Evolutionary conservation across 35 echinoderm and acorn worm species (phyloP), one percentile per base, ranked within the genome.

Genomic region (Chiridota heheva): DNA sequence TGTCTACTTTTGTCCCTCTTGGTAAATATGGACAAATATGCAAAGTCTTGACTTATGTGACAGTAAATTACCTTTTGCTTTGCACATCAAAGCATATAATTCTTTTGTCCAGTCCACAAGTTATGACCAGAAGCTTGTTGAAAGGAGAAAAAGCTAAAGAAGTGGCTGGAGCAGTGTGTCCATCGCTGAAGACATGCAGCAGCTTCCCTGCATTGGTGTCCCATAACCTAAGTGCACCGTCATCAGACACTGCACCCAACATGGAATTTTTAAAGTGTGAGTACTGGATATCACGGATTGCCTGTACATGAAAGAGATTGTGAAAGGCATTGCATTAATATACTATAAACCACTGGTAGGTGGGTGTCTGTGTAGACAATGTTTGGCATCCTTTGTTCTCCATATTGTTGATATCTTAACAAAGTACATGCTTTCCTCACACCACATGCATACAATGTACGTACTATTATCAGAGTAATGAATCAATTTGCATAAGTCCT

Each of bases 231-330:
- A 97, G 84, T 29, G 69, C 58, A 31, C 94, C 94, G 42, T 97
- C 94, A 88, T 97, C 94, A 44, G 94, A 91, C 0, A 91, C 94
- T 45, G 94, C 78, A 38, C 83, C 94, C 27, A 97, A 44, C 5
- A 87, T 44, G 1, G 94, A 83, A 42, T 91, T 97, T 74, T 97
- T 97, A 80, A 97, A 91, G 67, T 72, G 76, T 17, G 94, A 97
- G 84, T 97, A 97, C 71, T 86, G 83, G 18, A 97, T 25, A 36
- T 66, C 69, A 58, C 89, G 67, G 57, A 97, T 88, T 1, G 88
- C 64, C 94, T 97, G 36, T 16, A 73, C 41, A 44, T 77, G 30
- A 63, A 44, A 63, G 18, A 30, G 25, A 27, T 0, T 69, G 10
- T 35, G 7, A 67, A n/a, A 32, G 42, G 40, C 48, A 0, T 28